These are phyloP conservation scores for Xestia rhomboidea DNA, from an alignment of 2,888 invertebrate genomes.

Conservation along the genomic window DNA sequence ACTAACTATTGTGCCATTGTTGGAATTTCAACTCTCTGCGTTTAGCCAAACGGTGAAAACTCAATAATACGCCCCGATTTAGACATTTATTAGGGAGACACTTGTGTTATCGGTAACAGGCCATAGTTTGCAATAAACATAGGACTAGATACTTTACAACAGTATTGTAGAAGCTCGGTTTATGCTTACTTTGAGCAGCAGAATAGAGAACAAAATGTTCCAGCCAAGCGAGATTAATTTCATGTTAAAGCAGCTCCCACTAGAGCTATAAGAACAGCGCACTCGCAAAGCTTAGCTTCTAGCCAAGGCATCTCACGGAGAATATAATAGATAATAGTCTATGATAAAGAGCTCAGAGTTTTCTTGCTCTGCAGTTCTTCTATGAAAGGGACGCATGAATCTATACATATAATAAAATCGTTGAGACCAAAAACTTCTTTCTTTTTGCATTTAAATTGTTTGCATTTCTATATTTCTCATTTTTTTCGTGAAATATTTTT, in stretches of 20 bases:
- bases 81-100: not conserved
- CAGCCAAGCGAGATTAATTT: slow-evolving; percentile 5
- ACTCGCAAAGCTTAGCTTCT: not conserved
- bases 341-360: not conserved
- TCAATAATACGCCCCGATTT: not conserved
- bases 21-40: not conserved
- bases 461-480: too few species aligned
- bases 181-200: not conserved
- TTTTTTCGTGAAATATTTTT: too few species aligned
- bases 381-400: too few species aligned
- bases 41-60: not conserved
- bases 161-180: not conserved
- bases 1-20: not conserved
- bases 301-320: not conserved
- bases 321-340: not conserved
- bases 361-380: not conserved
- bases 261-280: not conserved
- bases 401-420: too few species aligned
- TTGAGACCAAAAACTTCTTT: too few species aligned
- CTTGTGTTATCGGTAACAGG: not conserved
- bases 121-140: not conserved
- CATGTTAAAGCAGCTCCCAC: not conserved
- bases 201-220: not conserved
- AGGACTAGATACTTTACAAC: not conserved
- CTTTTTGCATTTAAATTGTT: too few species aligned